These are phyloP conservation scores for Osmerus eperlanus DNA, from an alignment of 2,113 vertebrate species.

Conservation along the genomic window DNA sequence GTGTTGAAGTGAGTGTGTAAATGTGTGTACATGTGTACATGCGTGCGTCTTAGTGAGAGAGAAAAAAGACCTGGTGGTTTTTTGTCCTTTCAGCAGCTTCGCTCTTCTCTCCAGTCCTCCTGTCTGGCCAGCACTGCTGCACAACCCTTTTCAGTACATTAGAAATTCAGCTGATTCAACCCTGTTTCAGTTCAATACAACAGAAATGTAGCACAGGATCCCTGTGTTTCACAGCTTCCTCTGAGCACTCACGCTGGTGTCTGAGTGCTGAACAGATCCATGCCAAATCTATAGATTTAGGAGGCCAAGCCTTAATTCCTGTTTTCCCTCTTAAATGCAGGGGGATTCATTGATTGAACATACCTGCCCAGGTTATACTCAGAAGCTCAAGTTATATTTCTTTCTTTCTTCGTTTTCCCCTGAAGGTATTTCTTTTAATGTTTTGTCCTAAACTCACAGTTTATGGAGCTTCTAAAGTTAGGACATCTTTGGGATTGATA, in stretches of 20 bases:
- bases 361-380: background rate
- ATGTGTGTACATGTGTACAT: too few relatives aligned
- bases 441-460: background rate
- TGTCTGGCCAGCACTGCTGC: background rate
- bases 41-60: background rate
- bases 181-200: slow-evolving; percentile 9
- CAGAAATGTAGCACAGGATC: slow-evolving; percentile 1
- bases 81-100: slow-evolving; percentile 17
- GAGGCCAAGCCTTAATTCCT: background rate
- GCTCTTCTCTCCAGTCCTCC: background rate
- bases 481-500: too few relatives aligned
- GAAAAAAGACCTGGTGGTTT: background rate
- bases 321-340: slow-evolving; percentile 3
- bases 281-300: slow-evolving; percentile 1
- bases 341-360: background rate
- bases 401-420: background rate
- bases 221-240: background rate
- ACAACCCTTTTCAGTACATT: slow-evolving; percentile 19
- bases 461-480: background rate
- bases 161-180: slow-evolving; percentile 26
- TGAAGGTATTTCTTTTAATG: background rate
- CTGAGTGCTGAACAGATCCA: slow-evolving; percentile 2
- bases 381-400: background rate
- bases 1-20: too few relatives aligned
- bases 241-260: slow-evolving; percentile 1